phyloP scores from a whole-genome alignment of 1,140 invertebrate genomes.

The Macrosteles quadrilineatus region DNA sequence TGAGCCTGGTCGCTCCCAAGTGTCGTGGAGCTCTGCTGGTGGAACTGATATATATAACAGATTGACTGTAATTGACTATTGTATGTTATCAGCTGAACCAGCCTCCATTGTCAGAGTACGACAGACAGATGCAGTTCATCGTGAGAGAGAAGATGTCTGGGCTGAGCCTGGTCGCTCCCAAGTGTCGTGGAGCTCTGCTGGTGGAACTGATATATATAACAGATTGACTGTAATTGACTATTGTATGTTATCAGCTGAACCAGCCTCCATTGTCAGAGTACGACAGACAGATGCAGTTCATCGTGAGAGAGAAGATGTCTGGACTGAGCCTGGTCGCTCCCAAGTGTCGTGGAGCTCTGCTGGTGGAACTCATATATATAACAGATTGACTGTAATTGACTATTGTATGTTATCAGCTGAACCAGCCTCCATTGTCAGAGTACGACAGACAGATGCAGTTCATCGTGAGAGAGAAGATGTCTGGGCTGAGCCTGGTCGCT shows the following conservation, averaged over 20 bases:
- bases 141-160: constrained; percentile 84
- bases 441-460: constrained; percentile 90
- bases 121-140: constrained; percentile 86
- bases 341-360: constrained; percentile 77
- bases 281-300: constrained; percentile 87
- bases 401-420: constrained; percentile 61
- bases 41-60: constrained; percentile 82
- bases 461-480: constrained; percentile 80
- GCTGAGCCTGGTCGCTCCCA: constrained; percentile 70
- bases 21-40: constrained; percentile 80
- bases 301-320: constrained; percentile 80
- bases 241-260: constrained; percentile 61
- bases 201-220: constrained; percentile 84
- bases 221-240: constrained; percentile 66
- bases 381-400: constrained; percentile 70
- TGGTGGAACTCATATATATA: constrained; percentile 83
- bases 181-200: constrained; percentile 79
- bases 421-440: constrained; percentile 79
- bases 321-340: constrained; percentile 74
- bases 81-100: constrained; percentile 64
- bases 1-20: constrained; percentile 72
- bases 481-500: constrained; percentile 72
- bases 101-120: constrained; percentile 82
- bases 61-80: constrained; percentile 65
- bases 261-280: constrained; percentile 83